Base-by-base conservation (phyloP, 2,888 invertebrate genomes). In the Sphaerophoria rueppellii region DNA sequence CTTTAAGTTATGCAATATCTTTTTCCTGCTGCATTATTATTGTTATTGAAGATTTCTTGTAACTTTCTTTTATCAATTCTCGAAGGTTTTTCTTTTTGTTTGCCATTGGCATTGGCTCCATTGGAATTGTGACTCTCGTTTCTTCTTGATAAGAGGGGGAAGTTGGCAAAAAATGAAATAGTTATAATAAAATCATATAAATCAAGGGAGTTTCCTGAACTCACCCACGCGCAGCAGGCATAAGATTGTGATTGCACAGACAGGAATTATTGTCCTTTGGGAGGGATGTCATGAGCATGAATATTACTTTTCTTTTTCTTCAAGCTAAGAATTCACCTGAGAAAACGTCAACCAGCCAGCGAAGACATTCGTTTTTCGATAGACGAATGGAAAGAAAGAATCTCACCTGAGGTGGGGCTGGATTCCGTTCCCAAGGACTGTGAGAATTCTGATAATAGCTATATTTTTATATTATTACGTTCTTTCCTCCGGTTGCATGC, bases 91-190 rank as follows among this genome's bases (percentile, higher is more conserved):
- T 34, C 48, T 40, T 35, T 79, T 54, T 34, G 54, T 0, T 24
- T 24, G 24, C 24, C 24, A 2, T 24, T 24, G 24, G 24, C 24
- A 24, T 24, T 24, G 24, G 24, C 24, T 24, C 24, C 24, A 24
- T 48, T 12, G 5, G 9, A 35, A 65, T 77, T 14, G 48, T 9
- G 52, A n/a, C 6, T 40, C n/a, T 43, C 43, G 61, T 12, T 61
- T n/a, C 16, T 43, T 12, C 37, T 16, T 24, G 24, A 43, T 14
- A 3, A 12, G 34, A 43, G 52, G 69, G 35, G 14, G 61, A 70
- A 43, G 69, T 61, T 78, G 67, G 69, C 67, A 69, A 50, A 82
- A 82, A 82, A 82, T 77, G 72, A 82, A 73, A 72, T 72, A 78
- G 57, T 57, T 61, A 63, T 82, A 70, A 63, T 82, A 70, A 70